phyloP scores from a whole-genome alignment of 2,888 invertebrate genomes.

The Drosophila parthenogenetica region DNA sequence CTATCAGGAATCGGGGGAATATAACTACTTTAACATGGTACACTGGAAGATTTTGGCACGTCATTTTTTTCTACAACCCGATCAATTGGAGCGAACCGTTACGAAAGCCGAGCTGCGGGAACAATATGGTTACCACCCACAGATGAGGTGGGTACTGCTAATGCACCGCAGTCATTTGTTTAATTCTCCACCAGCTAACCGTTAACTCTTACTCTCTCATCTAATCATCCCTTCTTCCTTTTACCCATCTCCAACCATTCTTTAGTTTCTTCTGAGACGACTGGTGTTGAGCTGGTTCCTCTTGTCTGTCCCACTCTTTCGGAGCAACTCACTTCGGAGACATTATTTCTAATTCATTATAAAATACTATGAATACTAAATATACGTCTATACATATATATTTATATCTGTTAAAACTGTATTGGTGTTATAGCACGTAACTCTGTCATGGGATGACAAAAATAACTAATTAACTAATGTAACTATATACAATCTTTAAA shows the following conservation, averaged over 20 bases:
- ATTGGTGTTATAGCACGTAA: too few relatives aligned
- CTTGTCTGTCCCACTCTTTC: too few relatives aligned
- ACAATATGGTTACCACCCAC: conserved; percentile 59
- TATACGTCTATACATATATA: too few relatives aligned
- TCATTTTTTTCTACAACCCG: conserved; percentile 51
- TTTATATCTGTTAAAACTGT: too few relatives aligned
- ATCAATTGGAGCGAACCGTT: conserved; percentile 56
- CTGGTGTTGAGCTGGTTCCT: too few relatives aligned
- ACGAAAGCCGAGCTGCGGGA: conserved; percentile 56
- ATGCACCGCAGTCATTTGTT: background rate
- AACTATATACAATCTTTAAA: too few relatives aligned
- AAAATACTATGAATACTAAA: too few relatives aligned
- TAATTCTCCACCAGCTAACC: background rate
- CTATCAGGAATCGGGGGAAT: conserved; percentile 58
- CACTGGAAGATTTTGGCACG: conserved; percentile 59
- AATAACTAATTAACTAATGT: too few relatives aligned
- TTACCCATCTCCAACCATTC: background rate
- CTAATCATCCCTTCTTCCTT: background rate
- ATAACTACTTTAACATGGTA: conserved; percentile 65
- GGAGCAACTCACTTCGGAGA: too few relatives aligned
- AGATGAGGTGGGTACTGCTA: conserved; percentile 49
- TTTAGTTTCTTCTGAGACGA: conserved; percentile 11
- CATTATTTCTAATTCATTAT: too few relatives aligned
- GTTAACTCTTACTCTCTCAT: background rate
- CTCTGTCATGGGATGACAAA: too few relatives aligned